These are phyloP conservation scores for Helarctos malayanus DNA, from an alignment of 2,797 vertebrate species.

Conservation along the genomic window DNA sequence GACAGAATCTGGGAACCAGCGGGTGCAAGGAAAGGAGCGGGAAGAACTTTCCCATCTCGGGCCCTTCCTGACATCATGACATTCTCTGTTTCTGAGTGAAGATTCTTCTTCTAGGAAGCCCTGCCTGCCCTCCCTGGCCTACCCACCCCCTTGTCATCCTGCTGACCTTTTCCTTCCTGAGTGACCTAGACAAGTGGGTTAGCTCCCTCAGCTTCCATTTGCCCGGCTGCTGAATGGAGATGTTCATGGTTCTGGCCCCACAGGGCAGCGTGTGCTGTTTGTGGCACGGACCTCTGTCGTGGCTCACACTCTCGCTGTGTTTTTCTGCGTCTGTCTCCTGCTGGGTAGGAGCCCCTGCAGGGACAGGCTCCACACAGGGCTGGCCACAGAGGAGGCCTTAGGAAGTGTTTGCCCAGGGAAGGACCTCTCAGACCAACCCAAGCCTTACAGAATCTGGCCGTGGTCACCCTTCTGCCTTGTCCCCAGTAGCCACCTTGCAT, in stretches of 20 bases:
- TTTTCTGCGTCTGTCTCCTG: neutral
- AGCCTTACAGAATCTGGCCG: neutral
- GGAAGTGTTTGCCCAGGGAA: neutral
- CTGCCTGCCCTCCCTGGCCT: neutral
- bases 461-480: neutral
- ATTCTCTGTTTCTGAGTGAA: neutral
- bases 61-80: neutral
- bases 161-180: neutral
- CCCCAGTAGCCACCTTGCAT: neutral
- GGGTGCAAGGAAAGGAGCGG: neutral
- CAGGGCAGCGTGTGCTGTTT: fast-evolving
- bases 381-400: neutral
- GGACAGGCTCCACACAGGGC: too few species aligned
- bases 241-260: fast-evolving
- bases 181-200: neutral
- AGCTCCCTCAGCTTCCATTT: neutral
- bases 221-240: neutral
- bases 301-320: neutral
- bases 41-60: neutral
- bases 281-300: fast-evolving
- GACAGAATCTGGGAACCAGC: neutral
- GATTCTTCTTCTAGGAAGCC: neutral
- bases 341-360: neutral
- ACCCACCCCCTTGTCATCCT: neutral
- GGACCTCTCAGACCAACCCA: neutral